phyloP scores from a whole-genome alignment of 2,797 vertebrate species.

The Coreius guichenoti region DNA sequence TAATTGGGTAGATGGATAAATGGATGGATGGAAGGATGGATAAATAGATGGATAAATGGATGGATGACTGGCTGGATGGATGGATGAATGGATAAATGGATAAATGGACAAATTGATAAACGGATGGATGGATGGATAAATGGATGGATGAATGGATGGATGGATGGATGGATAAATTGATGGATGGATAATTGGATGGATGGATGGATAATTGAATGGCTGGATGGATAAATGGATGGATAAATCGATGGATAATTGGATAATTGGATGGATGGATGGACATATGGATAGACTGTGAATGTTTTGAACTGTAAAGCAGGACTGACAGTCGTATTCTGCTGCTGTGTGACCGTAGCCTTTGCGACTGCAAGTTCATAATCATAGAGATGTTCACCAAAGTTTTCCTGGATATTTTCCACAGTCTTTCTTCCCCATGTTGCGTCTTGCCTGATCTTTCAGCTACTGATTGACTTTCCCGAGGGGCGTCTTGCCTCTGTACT shows the following conservation, averaged over 20 bases:
- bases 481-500: not conserved
- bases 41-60: no score
- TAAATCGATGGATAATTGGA: not conserved
- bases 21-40: no score
- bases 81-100: no score
- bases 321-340: not conserved
- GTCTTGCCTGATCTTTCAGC: conserved; percentile 38
- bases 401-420: conserved; percentile 66
- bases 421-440: conserved; percentile 41
- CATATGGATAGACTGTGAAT: not conserved
- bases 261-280: not conserved
- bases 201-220: not conserved
- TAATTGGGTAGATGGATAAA: no score
- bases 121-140: no score
- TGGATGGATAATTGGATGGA: no score
- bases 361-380: not conserved
- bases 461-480: conserved; percentile 55
- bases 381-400: conserved; percentile 64
- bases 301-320: not conserved
- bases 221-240: no score
- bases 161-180: not conserved
- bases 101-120: no score
- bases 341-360: not conserved
- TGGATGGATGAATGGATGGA: no score
- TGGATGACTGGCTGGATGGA: no score